Base-by-base conservation (phyloP, 2,113 vertebrate genomes). In the Balaeniceps rex region DNA sequence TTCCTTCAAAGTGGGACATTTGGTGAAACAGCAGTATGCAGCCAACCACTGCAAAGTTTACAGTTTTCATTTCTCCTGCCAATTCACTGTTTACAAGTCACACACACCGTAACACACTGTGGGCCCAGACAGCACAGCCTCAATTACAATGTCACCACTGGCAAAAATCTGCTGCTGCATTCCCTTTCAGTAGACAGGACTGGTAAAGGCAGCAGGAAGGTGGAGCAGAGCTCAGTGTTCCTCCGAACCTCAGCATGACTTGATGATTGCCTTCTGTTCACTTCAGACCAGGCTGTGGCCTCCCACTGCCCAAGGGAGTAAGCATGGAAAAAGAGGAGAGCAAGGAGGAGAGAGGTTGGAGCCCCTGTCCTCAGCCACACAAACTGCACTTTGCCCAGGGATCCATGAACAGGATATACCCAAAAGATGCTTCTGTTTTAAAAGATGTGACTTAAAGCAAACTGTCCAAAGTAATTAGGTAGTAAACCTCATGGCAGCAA, bases 81-180 rank as follows among this genome's bases (percentile, higher is more conserved):
- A 68, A 19, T 40, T 84, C 79, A 18, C 28, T 14, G 6, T n/a
- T 71, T 34, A 47, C 22, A 47, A 36, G 36, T 40, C 24, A 18
- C 29, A n/a, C n/a, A 19, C 12, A 6, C 54, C 1, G 0, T 40
- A 55, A 63, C 49, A 46, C 23, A 18, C 19, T 3, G 1, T 15
- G 33, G 63, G 24, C 47, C 33, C 34, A 72, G 34, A 51, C 11
- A 52, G n/a, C 15, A 8, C 36, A 36, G 61, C 14, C 65, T 83
- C 14, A 0, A 3, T 12, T 64, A 33, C 0, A 0, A 8, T 13
- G 40, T 5, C 44, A 65, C n/a, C 55, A 23, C 31, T 23, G 13
- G n/a, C n/a, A 75, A 88, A 88, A 83, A 51, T 33, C 34, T 77
- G 19, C 70, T 57, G 46, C 74, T 61, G 36, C 40, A 13, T 26